Base-by-base conservation (phyloP, 2,113 vertebrate species). In the Cyprinodon tularosa region DNA sequence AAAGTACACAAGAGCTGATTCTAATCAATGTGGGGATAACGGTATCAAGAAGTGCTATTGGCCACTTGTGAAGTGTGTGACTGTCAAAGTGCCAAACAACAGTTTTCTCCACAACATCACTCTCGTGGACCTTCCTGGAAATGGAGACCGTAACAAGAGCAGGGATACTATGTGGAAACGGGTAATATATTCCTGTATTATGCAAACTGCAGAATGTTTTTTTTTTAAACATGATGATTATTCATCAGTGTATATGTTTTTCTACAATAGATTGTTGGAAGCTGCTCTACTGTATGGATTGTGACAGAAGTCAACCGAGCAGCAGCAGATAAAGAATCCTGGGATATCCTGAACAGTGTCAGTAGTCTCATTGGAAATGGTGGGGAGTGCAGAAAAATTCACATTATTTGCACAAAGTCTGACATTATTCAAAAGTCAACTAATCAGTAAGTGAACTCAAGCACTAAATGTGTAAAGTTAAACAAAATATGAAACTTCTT, bases 51-150 rank as follows among this genome's bases (percentile, higher is more conserved):
- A 20, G 0, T 70, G 37, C 42, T 90, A 80, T 12, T 92, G 88
- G 89, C 90, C 90, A 0, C 67, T 92, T 4, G 88, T 91, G 53
- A 89, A 89, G 66, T 82, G 82, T 84, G 82, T 91, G 13, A 91
- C 80, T 17, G 17, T 90, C 50, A 86, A 20, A 48, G 82, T 91
- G n/a, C 89, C 87, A 37, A 4, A 38, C 3, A 77, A 70, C 15
- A 38, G 29, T 7, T 53, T 89, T 59, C 90, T 87, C 1, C 72
- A 80, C 40, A 72, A 86, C 9, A 62, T 91, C 74, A 88, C 84
- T 66, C 61, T 91, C 29, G 86, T 90, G 67, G 90, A 91, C 29
- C 80, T 91, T 84, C 89, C 87, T 79, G 90, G 89, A 80, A 88
- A 38, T 73, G 89, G 90, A 2, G 87, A 91, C 59, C 17, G 74